Base-by-base conservation (phyloP, 2,113 vertebrate species). In the Opisthocomus hoazin region DNA sequence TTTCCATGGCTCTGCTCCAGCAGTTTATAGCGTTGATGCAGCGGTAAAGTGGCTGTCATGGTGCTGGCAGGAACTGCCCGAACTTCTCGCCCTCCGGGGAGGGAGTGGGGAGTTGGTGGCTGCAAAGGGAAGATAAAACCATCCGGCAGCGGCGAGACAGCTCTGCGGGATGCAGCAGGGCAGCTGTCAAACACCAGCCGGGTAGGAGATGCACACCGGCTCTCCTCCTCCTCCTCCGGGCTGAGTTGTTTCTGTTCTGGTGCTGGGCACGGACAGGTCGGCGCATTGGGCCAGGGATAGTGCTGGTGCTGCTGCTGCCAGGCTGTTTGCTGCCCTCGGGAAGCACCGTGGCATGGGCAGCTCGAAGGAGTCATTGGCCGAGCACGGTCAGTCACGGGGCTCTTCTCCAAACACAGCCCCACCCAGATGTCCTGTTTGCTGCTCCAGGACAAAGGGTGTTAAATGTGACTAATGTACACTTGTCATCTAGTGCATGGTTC, bases 1-100 rank as follows among this genome's bases (percentile, higher is more conserved):
- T 95, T 95, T 94, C 24, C 2, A 10, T 93, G 96, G 85, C 77
- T 97, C 78, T 84, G 58, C 77, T 97, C 87, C 58, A 50, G 79
- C 90, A 95, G 80, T 78, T 91, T 56, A 39, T 57, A 85, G 82
- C 15, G 9, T 11, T 96, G 90, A 92, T 11, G 10, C 2, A 3
- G 50, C 84, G 96, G 71, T 84, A 84, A 87, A 94, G 94, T 5
- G 11, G 5, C 34, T 78, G 91, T 58, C 69, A 5, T 18, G 36
- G 54, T 82, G 58, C 79, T 91, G 78, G 56, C 50, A 92, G 92
- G 90, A 96, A 87, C 61, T 51, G 61, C 69, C 81, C 4, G 5
- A 95, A 82, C 34, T 68, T 8, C 37, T 63, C 9, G 9, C 66
- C 43, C 66, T 83, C 68, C 61, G 24, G 80, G 76, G 81, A 76